Evolutionary conservation across 1,140 invertebrate genomes (phyloP), one percentile per base, ranked within the genome.

Genomic region (Chironomus striatipennis): DNA sequence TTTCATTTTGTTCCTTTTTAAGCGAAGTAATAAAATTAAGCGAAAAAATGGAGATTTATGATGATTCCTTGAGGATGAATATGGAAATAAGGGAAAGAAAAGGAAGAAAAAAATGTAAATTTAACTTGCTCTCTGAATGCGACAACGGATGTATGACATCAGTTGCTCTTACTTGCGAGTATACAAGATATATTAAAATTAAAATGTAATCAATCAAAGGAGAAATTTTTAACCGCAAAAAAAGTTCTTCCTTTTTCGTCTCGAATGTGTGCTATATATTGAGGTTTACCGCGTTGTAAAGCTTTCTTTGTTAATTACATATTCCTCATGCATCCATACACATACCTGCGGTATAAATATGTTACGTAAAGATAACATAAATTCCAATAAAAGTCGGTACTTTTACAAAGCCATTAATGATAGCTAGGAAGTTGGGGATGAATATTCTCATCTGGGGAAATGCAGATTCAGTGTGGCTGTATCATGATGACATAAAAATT

Each of bases 171-270:
- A 15, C 43, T 57, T 12, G 47, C 12, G 47, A n/a, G 15, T 57
- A 15, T 57, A 57, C 47, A 21, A 21, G 20, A 70, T 20, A 18
- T 70, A 20, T 70, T 70, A 70, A 70, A 21, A 70, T 70, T 70
- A 70, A 70, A 70, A 70, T 70, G 65, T 70, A 70, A 70, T 70
- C 65, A 70, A 70, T 70, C 65, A 70, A 70, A 21, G 18, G 10
- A 18, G 18, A 70, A 70, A 67, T 18, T 7, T 67, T 15, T n/a
- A 5, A 57, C 12, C 12, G 47, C 12, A 57, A 12, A 57, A 57
- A 57, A 57, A 12, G 1, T 57, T 15, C 1, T 57, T 15, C 47
- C 47, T 5, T 12, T 15, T 57, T n/a, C 12, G 12, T 47, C 43
- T 57, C 47, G n/a, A n/a, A 57, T n/a, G n/a, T n/a, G n/a, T 57